Base-by-base conservation (phyloP, 2,113 vertebrate species). In the Boulengeromyrus knoepffleri region DNA sequence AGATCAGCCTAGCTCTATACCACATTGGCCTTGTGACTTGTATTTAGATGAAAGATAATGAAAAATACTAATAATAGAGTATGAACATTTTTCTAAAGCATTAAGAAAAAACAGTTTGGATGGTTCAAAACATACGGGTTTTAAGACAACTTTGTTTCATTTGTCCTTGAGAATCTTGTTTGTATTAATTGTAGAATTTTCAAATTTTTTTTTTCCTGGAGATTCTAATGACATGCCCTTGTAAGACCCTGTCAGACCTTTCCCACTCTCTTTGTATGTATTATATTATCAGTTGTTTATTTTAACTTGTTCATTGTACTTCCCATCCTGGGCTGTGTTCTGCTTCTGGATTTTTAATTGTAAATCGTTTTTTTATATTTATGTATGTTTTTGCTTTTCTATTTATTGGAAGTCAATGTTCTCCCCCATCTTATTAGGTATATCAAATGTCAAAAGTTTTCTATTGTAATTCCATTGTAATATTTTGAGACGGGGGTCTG, bases 101-200 rank as follows among this genome's bases (percentile, higher is more conserved):
- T 97, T 96, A 97, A 96, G 94, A 94, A 94, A 94, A 92, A 95
- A 92, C 93, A 94, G 95, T 96, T 96, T 95, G 95, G 94, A 95
- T 94, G 94, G 94, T 95, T 96, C 94, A 94, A 95, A 95, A 95
- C 93, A 96, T 97, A 97, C 96, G 96, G 96, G 96, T 97, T 96
- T 94, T 91, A 94, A 90, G 70, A 94, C 46, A 88, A 93, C 93
- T 93, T 91, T 92, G 88, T 93, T 93, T 93, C 92, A 92, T 92
- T 87, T 90, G 92, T 93, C 90, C 92, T 93, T 93, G 83, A 91
- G 90, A 94, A 91, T 94, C 91, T 95, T 94, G 93, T 92, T 91
- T 94, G 91, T 94, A 94, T 92, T 95, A 94, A 92, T 93, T 94
- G 88, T 92, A 93, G 89, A 92, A 90, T 92, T 94, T 93, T 84